These are phyloP conservation scores for Dermochelys coriacea DNA, from an alignment of 2,797 vertebrate species.

Conservation along the genomic window DNA sequence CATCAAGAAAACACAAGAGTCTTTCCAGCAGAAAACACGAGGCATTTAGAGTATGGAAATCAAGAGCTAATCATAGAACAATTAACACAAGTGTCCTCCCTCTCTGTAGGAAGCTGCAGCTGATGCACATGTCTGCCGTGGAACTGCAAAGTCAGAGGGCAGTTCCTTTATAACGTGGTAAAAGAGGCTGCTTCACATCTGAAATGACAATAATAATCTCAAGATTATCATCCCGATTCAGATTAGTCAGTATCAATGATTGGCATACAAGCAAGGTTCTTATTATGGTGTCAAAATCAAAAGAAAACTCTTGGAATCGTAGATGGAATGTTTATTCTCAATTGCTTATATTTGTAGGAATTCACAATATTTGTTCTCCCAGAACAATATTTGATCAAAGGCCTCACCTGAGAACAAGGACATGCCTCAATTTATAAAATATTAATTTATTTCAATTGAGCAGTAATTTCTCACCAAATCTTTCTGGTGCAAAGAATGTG, in stretches of 20 bases:
- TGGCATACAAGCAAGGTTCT: background rate
- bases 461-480: background rate
- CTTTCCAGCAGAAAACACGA: slow-evolving; percentile 36
- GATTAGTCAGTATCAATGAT: background rate
- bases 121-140: slow-evolving; percentile 6
- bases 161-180: background rate
- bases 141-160: slow-evolving; percentile 5
- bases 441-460: background rate
- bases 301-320: background rate
- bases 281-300: background rate
- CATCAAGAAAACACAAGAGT: slow-evolving; percentile 36
- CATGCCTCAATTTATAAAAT: background rate
- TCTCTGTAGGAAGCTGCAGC: slow-evolving; percentile 22
- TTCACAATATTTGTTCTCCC: background rate
- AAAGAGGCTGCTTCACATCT: slow-evolving; percentile 49
- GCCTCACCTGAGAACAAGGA: background rate
- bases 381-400: background rate
- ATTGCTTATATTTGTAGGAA: background rate
- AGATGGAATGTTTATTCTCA: background rate
- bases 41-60: slow-evolving; percentile 32
- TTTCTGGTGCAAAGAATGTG: background rate
- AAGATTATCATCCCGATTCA: slow-evolving; percentile 29
- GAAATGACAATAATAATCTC: slow-evolving; percentile 26
- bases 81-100: background rate
- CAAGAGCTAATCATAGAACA: background rate